phyloP scores from a whole-genome alignment of 2,113 vertebrate genomes.

The Stigmatopora argus region DNA sequence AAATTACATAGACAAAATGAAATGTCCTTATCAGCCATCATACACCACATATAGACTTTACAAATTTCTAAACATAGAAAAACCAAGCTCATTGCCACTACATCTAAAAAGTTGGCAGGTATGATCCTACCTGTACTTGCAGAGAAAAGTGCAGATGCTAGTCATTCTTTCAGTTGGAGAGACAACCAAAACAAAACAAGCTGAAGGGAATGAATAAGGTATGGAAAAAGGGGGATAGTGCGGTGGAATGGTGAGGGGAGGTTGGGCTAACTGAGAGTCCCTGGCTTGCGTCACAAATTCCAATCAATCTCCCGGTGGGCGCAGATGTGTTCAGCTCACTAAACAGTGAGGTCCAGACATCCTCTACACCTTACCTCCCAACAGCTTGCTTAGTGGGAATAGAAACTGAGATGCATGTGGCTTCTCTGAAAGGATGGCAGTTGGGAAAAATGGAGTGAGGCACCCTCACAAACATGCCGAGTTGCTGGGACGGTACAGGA shows the following conservation, averaged over 20 bases:
- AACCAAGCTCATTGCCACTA: conserved; percentile 5
- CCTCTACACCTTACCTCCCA: conserved; percentile 14
- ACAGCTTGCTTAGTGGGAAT: conserved; percentile 14
- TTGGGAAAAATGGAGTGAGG: background rate
- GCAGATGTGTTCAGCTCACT: conserved; percentile 48
- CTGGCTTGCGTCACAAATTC: conserved; percentile 41
- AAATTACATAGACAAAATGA: background rate
- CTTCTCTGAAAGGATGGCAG: conserved; percentile 12
- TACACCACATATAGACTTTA: background rate
- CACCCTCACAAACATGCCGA: conserved; percentile 9
- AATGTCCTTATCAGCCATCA: background rate
- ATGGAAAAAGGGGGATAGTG: conserved; percentile 22
- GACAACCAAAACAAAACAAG: conserved; percentile 32
- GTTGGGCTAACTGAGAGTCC: conserved; percentile 25
- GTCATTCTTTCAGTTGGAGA: conserved; percentile 59
- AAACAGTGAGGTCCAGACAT: conserved; percentile 24
- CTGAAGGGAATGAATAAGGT: conserved; percentile 32
- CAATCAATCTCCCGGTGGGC: conserved; percentile 53
- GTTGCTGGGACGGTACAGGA: conserved; percentile 8
- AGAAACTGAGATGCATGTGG: conserved; percentile 6
- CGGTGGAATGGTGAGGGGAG: background rate
- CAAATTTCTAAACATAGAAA: conserved; percentile 15
- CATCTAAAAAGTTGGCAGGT: background rate
- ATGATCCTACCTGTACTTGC: conserved; percentile 71
- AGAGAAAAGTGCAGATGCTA: conserved; percentile 70